Conservation (phyloP, 2,888 invertebrate species). For the Lamproptera curius region DNA sequence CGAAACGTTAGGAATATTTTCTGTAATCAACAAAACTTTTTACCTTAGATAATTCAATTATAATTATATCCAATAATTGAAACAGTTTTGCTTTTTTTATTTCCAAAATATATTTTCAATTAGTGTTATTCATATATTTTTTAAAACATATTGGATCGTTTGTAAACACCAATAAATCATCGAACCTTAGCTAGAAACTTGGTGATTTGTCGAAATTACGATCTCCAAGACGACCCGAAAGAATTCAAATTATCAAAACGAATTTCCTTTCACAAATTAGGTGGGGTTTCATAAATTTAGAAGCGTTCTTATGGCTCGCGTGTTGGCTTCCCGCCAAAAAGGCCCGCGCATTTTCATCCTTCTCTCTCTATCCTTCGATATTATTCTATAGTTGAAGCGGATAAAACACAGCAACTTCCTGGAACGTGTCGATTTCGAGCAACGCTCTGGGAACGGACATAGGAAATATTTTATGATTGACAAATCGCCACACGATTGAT, state of each 20-base stretch:
- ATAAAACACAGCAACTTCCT: constrained; percentile 63
- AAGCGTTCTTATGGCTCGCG: constrained; percentile 48
- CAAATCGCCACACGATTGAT: constrained; percentile 50
- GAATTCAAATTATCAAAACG: constrained; percentile 61
- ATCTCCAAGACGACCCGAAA: constrained; percentile 58
- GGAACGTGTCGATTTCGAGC: constrained; percentile 63
- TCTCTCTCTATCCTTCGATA: constrained; percentile 27
- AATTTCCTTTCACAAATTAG: constrained; percentile 65
- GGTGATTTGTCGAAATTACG: constrained; percentile 35
- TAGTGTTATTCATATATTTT: too few species aligned
- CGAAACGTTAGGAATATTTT: too few species aligned
- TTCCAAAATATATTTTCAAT: too few species aligned
- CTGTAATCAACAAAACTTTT: too few species aligned
- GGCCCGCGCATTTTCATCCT: constrained; percentile 52
- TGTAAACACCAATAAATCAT: too few species aligned
- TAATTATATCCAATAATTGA: too few species aligned
- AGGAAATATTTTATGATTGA: constrained; percentile 67
- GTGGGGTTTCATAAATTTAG: constrained; percentile 59
- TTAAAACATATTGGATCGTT: too few species aligned
- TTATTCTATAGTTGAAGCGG: constrained; percentile 29
- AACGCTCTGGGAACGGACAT: constrained; percentile 51
- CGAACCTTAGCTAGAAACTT: constrained; percentile 35
- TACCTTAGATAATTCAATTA: too few species aligned
- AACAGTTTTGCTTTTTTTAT: too few species aligned
- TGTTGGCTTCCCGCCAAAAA: constrained; percentile 57